A percentile compares a stretch with the other conserved stretches of the same genome.
These are phyloP conservation scores for Lepeophtheirus salmonis DNA, from an alignment of 1,140 invertebrate species.

Conservation along the genomic window DNA sequence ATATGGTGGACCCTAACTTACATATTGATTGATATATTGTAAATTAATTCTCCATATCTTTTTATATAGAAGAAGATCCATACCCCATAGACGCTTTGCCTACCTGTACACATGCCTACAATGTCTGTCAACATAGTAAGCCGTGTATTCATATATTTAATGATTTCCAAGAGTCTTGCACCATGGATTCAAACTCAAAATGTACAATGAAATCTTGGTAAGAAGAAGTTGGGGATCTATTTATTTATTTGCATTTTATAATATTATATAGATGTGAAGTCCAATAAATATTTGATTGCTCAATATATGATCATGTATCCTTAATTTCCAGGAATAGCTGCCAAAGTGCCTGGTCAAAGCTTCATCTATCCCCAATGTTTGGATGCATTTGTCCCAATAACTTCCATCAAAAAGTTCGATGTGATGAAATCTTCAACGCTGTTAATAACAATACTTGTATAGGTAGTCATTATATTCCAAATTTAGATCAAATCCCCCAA, in stretches of 20 bases:
- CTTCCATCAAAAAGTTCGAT: constrained; percentile 54
- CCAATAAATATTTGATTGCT: background rate
- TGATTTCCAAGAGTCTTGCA: constrained; percentile 63
- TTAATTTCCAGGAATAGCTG: constrained; percentile 46
- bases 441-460: constrained; percentile 78
- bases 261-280: background rate
- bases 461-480: constrained; percentile 57
- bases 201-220: constrained; percentile 71
- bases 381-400: constrained; percentile 75
- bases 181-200: constrained; percentile 48
- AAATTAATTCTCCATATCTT: background rate
- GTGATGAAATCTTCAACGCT: constrained; percentile 59
- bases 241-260: background rate
- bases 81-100: constrained; percentile 63
- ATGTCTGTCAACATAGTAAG: constrained; percentile 47
- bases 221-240: too few species aligned
- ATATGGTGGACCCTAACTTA: too few species aligned
- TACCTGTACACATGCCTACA: constrained; percentile 64
- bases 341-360: constrained; percentile 58
- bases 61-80: constrained; percentile 57
- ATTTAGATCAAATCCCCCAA: too few species aligned
- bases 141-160: constrained; percentile 55
- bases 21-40: too few species aligned
- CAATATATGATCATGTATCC: background rate
- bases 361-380: constrained; percentile 62